Percentiles rank a stretch among this genome's conserved stretches.
These are phyloP conservation scores for Ctenosaura bakeri DNA, from an alignment of 2,797 vertebrate species.

Conservation along the genomic window DNA sequence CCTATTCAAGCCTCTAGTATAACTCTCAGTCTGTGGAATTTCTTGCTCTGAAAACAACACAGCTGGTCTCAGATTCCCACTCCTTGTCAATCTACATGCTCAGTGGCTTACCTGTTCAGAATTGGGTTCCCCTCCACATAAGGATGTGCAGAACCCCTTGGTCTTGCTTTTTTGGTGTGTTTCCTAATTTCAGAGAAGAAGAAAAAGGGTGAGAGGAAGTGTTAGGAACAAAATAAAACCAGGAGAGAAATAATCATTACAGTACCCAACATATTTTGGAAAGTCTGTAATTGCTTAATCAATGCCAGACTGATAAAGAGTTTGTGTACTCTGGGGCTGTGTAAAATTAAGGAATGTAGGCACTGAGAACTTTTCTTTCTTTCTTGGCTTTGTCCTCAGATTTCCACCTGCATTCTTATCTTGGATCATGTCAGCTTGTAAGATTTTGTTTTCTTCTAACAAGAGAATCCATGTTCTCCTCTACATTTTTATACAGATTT, in stretches of 20 bases:
- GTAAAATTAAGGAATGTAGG: too few relatives aligned
- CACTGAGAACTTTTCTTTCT: too few relatives aligned
- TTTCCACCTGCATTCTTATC: background rate
- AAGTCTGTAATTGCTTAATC: too few relatives aligned
- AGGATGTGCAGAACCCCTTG: too few relatives aligned
- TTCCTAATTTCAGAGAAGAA: background rate
- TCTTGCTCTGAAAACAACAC: background rate
- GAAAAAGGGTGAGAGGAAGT: accelerated
- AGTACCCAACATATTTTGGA: too few relatives aligned
- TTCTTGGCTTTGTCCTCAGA: too few relatives aligned
- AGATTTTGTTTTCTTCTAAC: background rate
- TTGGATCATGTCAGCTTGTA: background rate
- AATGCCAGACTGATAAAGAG: too few relatives aligned
- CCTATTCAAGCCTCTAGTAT: too few relatives aligned
- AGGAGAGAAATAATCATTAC: too few relatives aligned
- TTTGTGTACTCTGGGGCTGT: too few relatives aligned
- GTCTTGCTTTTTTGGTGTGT: background rate
- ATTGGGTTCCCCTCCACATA: too few relatives aligned
- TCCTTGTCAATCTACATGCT: background rate
- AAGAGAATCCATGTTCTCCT: background rate
- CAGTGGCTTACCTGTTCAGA: background rate
- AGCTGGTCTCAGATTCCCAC: background rate
- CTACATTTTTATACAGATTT: background rate
- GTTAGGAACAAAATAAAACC: background rate
- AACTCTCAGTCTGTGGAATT: background rate